Evolutionary conservation across 2,797 vertebrate genomes (phyloP).

Genomic region (Picus viridis): DNA sequence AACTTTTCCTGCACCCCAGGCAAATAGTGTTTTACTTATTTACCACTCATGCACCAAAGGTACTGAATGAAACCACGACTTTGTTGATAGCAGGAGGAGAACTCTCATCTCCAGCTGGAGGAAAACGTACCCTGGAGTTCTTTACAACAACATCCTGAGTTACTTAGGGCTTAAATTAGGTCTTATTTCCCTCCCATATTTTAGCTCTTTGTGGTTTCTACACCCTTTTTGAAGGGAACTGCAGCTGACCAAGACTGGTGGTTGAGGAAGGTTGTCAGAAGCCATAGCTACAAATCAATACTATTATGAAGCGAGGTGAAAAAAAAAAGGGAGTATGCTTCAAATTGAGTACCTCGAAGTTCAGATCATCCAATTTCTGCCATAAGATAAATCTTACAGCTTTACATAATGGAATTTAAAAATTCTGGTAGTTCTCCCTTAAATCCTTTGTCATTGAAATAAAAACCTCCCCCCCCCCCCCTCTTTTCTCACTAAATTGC

Average conservation of each 20-base stretch:
- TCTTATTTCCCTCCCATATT: background rate
- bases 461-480: background rate
- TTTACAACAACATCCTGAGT: background rate
- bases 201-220: background rate
- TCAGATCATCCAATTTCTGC: background rate
- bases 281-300: background rate
- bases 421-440: background rate
- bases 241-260: background rate
- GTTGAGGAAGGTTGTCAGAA: background rate
- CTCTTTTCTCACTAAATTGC: background rate
- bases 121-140: background rate
- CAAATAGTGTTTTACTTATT: background rate
- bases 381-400: background rate
- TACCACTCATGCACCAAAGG: rapidly evolving
- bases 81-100: background rate
- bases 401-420: background rate
- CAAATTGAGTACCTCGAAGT: background rate
- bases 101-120: background rate
- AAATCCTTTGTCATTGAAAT: background rate
- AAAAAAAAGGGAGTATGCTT: background rate
- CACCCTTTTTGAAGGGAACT: background rate
- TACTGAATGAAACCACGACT: background rate
- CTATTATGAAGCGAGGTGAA: background rate
- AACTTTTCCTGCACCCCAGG: background rate
- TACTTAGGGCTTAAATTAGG: background rate